phyloP scores from a whole-genome alignment of 2,888 invertebrate genomes.

The Yponomeuta evonymella region DNA sequence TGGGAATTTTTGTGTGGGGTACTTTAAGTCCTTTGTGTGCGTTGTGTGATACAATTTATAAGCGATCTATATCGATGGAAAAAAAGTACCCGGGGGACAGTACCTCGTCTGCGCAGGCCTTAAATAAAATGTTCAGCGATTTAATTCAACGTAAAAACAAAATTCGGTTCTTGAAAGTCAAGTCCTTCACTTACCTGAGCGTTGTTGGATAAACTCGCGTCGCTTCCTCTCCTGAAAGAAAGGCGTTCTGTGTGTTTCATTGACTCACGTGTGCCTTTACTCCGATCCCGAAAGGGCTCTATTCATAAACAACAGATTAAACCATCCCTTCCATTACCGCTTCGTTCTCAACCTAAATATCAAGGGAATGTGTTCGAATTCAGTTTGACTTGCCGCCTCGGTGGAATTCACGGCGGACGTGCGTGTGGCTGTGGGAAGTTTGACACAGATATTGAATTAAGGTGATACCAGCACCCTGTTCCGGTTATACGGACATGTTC shows the following conservation, averaged over 20 bases:
- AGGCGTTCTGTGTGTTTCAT: background rate
- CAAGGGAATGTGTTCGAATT: background rate
- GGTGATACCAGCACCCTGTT: conserved; percentile 14
- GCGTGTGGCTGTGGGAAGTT: background rate
- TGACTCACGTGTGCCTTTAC: background rate
- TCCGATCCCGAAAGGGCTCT: background rate
- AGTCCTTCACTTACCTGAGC: too few species aligned
- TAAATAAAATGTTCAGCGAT: too few species aligned
- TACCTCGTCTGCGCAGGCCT: too few species aligned
- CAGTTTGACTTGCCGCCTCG: background rate
- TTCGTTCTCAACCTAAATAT: background rate
- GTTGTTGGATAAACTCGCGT: too few species aligned
- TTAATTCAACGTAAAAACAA: too few species aligned
- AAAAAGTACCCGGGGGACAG: too few species aligned
- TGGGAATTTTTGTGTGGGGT: too few species aligned
- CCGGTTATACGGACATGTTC: background rate
- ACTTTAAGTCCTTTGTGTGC: too few species aligned
- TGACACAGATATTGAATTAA: conserved; percentile 30
- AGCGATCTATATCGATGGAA: too few species aligned
- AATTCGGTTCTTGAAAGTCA: too few species aligned
- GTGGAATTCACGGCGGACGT: too few species aligned
- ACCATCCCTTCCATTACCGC: background rate
- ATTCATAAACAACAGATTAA: conserved; percentile 12
- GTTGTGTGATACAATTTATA: too few species aligned
- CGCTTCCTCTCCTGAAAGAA: background rate